A percentile compares a stretch with the other conserved stretches of the same genome.
Evolutionary conservation across 2,797 vertebrate genomes (phyloP).

Genomic region (Muscicapa striata): DNA sequence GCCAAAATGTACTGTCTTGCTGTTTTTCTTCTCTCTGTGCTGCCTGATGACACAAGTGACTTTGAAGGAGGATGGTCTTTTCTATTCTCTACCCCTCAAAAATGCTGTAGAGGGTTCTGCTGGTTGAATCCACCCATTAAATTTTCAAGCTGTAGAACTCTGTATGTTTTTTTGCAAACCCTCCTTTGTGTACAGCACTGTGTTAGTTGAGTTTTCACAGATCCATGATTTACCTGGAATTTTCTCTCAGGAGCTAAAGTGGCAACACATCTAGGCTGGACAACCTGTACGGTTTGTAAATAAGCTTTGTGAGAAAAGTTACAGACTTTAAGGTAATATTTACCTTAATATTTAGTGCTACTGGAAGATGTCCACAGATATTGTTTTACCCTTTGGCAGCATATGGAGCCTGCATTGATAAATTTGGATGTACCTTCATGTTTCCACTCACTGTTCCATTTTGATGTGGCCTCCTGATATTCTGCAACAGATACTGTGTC

Average conservation of each 20-base stretch:
- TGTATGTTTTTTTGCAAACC: background rate
- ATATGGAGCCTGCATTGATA: background rate
- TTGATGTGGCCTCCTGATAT: background rate
- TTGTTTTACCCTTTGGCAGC: background rate
- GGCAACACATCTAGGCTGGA: background rate
- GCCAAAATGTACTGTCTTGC: background rate
- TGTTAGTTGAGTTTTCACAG: background rate
- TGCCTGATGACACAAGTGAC: background rate
- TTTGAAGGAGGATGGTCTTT: background rate
- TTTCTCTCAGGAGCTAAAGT: background rate
- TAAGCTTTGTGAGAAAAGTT: background rate
- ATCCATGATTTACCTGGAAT: background rate
- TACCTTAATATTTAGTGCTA: background rate
- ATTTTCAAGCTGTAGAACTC: background rate
- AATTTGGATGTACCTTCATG: background rate
- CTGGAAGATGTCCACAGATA: background rate
- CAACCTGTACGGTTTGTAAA: background rate
- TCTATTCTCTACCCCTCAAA: background rate
- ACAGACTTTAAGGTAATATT: background rate
- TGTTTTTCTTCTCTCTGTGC: background rate
- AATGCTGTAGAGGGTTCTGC: background rate
- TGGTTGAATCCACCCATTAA: background rate
- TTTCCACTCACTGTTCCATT: background rate
- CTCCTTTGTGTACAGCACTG: background rate
- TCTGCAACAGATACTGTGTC: slow-evolving; percentile 52